Evolutionary conservation across 2,888 invertebrate species (phyloP).

Genomic region (Steinernema scapterisci): DNA sequence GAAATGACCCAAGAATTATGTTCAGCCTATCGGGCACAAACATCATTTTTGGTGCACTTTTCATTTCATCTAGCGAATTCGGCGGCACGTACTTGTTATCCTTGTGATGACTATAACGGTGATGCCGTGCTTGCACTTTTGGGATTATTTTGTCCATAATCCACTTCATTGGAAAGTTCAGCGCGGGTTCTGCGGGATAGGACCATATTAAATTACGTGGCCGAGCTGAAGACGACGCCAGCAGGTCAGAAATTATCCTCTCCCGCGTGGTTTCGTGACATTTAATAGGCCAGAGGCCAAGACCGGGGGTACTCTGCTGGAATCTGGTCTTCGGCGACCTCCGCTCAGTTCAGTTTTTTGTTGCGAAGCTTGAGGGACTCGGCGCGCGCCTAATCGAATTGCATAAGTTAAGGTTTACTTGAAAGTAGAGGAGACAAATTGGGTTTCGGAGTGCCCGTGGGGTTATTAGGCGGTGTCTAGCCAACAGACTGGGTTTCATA

Average conservation of each 20-base stretch:
- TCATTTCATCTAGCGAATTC: not conserved
- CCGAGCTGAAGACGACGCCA: not conserved
- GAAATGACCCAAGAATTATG: not conserved
- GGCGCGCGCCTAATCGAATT: constrained; percentile 13
- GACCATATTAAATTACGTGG: too few species aligned
- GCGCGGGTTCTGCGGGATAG: too few species aligned
- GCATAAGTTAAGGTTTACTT: constrained; percentile 16
- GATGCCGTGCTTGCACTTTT: not conserved
- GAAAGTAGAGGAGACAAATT: constrained; percentile 31
- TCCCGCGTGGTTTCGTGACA: not conserved
- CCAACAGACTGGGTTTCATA: not conserved
- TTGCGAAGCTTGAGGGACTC: constrained; percentile 15
- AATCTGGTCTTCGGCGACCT: too few species aligned
- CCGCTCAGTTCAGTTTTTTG: constrained; percentile 7
- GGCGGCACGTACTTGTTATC: not conserved
- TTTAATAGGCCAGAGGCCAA: too few species aligned
- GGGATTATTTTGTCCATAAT: not conserved
- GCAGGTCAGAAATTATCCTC: not conserved
- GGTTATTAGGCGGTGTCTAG: constrained; percentile 9
- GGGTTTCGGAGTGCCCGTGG: constrained; percentile 18
- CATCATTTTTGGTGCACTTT: not conserved
- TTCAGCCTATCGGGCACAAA: not conserved
- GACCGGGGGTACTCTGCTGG: too few species aligned
- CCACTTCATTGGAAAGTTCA: not conserved
- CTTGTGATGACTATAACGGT: not conserved